phyloP scores from a whole-genome alignment of 2,888 invertebrate genomes.

The Caenorhabditis parvicauda region DNA sequence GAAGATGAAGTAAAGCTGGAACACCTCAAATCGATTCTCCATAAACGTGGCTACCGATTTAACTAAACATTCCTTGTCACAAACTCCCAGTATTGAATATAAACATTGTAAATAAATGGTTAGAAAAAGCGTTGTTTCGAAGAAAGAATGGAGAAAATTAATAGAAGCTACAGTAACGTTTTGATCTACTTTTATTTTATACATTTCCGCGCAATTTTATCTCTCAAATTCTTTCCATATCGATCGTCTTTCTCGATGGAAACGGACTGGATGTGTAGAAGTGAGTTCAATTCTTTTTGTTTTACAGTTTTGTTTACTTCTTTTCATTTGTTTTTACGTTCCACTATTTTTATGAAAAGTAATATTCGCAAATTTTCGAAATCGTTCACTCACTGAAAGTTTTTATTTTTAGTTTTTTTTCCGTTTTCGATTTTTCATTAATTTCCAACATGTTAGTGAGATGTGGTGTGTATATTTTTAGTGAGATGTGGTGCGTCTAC shows the following conservation, averaged over 20 bases:
- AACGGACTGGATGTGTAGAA: no score
- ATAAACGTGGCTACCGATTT: conserved; percentile 47
- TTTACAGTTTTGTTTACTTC: no score
- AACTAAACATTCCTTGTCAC: conserved; percentile 1
- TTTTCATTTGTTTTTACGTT: background rate
- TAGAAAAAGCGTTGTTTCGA: background rate
- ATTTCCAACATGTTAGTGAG: background rate
- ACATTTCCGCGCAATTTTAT: no score
- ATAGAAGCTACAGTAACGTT: no score
- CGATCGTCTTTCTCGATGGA: no score
- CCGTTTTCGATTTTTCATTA: background rate
- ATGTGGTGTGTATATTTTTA: background rate
- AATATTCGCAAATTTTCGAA: no score
- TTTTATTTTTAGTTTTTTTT: no score
- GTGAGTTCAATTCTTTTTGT: no score
- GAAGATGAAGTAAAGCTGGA: conserved; percentile 21
- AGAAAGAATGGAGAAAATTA: background rate
- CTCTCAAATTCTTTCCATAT: no score
- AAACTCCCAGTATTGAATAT: background rate
- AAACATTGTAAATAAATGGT: background rate
- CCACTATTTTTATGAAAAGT: background rate
- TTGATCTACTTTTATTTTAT: no score
- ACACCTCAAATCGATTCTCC: conserved; percentile 29
- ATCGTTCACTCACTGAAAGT: no score
- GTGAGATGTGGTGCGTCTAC: no score